phyloP scores from a whole-genome alignment of 92 coral and sea anemone genomes.

The Palythoa caribaeorum region DNA sequence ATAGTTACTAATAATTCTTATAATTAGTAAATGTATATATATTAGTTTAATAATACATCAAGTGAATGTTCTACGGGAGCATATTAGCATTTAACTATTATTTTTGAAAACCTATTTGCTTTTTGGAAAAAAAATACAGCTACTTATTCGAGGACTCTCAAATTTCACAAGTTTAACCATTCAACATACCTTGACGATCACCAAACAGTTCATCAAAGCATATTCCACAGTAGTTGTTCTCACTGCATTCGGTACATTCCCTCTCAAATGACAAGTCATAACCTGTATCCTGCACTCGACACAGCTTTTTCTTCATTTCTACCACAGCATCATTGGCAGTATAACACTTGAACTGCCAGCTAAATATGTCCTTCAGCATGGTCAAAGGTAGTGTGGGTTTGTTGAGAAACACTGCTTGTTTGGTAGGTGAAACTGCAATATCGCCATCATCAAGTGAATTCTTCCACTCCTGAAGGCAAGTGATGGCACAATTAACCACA shows the following conservation, averaged over 20 bases:
- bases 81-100: too few species aligned
- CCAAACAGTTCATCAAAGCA: constrained; percentile 47
- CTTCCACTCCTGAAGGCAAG: constrained; percentile 14
- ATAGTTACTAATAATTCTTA: too few species aligned
- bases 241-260: not conserved
- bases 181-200: not conserved
- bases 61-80: too few species aligned
- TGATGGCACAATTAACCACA: constrained; percentile 44
- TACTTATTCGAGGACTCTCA: too few species aligned
- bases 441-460: not conserved
- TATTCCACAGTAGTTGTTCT: constrained; percentile 58
- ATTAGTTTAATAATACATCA: not conserved
- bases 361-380: constrained; percentile 53
- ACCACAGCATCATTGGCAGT: constrained; percentile 48
- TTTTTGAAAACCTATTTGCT: too few species aligned
- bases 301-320: constrained; percentile 39
- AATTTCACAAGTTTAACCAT: not conserved
- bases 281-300: not conserved
- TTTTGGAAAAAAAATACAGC: too few species aligned
- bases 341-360: constrained; percentile 54
- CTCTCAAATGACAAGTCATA: not conserved
- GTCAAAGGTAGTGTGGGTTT: constrained; percentile 10
- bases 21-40: too few species aligned
- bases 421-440: not conserved
- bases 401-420: not conserved